phyloP scores from a whole-genome alignment of 2,888 invertebrate genomes.

The Crossocerus cetratus region DNA sequence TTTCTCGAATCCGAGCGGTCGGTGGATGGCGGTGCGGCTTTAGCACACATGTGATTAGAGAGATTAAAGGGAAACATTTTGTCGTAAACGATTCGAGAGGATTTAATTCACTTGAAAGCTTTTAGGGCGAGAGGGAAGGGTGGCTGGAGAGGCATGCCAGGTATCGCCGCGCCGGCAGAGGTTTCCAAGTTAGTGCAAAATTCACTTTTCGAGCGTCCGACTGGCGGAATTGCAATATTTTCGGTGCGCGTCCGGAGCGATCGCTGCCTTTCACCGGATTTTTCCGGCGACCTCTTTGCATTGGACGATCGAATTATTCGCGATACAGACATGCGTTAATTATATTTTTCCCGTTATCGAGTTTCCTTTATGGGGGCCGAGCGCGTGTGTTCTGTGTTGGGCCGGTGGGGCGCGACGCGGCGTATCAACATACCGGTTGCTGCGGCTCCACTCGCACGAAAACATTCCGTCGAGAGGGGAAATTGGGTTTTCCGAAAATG shows the following conservation, averaged over 20 bases:
- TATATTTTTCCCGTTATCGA: too few relatives aligned
- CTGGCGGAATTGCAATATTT: slow-evolving; percentile 43
- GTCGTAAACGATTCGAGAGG: slow-evolving; percentile 51
- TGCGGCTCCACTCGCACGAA: too few relatives aligned
- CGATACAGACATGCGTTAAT: too few relatives aligned
- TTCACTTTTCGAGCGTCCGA: slow-evolving; percentile 36
- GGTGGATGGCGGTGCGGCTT: slow-evolving; percentile 19
- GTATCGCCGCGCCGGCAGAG: slow-evolving; percentile 28
- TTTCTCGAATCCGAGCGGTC: slow-evolving; percentile 31
- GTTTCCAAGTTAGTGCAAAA: slow-evolving; percentile 44
- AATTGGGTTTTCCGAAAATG: too few relatives aligned
- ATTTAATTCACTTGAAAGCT: slow-evolving; percentile 60
- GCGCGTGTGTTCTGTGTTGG: too few relatives aligned
- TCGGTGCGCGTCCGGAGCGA: slow-evolving; percentile 32
- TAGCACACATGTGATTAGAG: slow-evolving; percentile 50
- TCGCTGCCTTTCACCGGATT: slow-evolving; percentile 34
- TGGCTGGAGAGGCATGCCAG: slow-evolving; percentile 24
- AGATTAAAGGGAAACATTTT: slow-evolving; percentile 61
- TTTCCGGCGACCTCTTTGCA: slow-evolving; percentile 55
- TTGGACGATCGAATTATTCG: too few relatives aligned
- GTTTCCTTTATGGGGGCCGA: too few relatives aligned
- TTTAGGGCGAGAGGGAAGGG: slow-evolving; percentile 21
- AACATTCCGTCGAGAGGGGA: too few relatives aligned
- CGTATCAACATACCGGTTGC: too few relatives aligned
- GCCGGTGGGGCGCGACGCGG: too few relatives aligned